phyloP scores from a whole-genome alignment of 1,140 invertebrate genomes.

The Drosophila lini region DNA sequence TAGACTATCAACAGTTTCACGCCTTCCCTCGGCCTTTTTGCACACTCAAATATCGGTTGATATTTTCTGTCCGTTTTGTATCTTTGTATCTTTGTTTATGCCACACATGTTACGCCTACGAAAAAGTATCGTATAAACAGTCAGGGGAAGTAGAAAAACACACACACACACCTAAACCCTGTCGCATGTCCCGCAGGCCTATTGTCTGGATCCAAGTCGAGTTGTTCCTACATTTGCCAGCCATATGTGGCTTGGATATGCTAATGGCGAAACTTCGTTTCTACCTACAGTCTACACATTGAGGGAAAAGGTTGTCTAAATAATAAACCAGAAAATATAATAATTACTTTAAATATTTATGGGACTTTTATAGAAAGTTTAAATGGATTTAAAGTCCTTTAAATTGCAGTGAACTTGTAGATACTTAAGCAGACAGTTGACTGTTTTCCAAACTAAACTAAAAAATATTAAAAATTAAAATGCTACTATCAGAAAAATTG shows the following conservation, averaged over 20 bases:
- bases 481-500: constrained; percentile 20
- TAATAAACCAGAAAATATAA: not conserved
- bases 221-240: constrained; percentile 43
- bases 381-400: not conserved
- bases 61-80: constrained; percentile 39
- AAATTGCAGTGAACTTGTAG: too few species aligned
- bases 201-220: constrained; percentile 40
- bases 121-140: constrained; percentile 45
- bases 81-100: constrained; percentile 63
- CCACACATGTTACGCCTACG: constrained; percentile 65
- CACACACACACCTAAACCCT: not conserved
- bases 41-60: constrained; percentile 39
- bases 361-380: not conserved
- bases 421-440: too few species aligned
- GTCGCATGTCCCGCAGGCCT: constrained; percentile 42
- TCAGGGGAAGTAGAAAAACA: constrained; percentile 19
- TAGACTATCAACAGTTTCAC: constrained; percentile 66
- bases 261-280: constrained; percentile 33
- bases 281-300: constrained; percentile 20
- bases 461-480: constrained; percentile 3
- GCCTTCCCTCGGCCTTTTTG: constrained; percentile 27
- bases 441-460: not conserved
- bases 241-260: constrained; percentile 58
- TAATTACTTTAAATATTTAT: not conserved
- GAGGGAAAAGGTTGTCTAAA: too few species aligned